Evolutionary conservation across 2,113 vertebrate species (phyloP).

Genomic region (Lepidothrix coronata): DNA sequence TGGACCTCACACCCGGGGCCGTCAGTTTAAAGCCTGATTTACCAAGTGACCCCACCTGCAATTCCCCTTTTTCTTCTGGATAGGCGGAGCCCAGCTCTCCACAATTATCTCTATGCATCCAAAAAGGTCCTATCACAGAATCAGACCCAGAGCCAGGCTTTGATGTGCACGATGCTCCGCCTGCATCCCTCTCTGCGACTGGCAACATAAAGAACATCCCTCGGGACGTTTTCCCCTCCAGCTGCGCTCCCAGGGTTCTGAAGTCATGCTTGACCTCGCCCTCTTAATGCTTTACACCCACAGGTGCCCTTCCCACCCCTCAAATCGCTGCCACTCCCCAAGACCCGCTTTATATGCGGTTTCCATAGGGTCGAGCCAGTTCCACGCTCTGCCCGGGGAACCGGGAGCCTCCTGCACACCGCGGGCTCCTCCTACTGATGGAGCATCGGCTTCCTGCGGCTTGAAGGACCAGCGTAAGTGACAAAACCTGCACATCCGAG

Average conservation of each 20-base stretch:
- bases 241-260: background rate
- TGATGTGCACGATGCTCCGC: rapidly evolving
- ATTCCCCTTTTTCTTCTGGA: too few relatives aligned
- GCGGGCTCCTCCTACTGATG: background rate
- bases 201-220: rapidly evolving
- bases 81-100: too few relatives aligned
- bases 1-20: background rate
- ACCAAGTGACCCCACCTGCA: background rate
- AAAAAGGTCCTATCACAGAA: rapidly evolving
- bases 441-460: rapidly evolving
- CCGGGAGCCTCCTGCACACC: too few relatives aligned
- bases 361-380: too few relatives aligned
- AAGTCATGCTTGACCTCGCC: background rate
- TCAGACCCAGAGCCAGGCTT: too few relatives aligned
- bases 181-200: too few relatives aligned
- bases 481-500: rapidly evolving
- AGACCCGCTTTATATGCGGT: background rate
- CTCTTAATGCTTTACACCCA: too few relatives aligned
- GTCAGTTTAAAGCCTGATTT: background rate
- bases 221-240: background rate
- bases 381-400: too few relatives aligned
- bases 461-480: background rate
- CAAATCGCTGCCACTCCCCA: too few relatives aligned
- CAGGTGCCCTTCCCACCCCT: background rate
- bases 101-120: rapidly evolving